phyloP scores from a whole-genome alignment of 2,888 invertebrate genomes.

The Cephus pulcher region DNA sequence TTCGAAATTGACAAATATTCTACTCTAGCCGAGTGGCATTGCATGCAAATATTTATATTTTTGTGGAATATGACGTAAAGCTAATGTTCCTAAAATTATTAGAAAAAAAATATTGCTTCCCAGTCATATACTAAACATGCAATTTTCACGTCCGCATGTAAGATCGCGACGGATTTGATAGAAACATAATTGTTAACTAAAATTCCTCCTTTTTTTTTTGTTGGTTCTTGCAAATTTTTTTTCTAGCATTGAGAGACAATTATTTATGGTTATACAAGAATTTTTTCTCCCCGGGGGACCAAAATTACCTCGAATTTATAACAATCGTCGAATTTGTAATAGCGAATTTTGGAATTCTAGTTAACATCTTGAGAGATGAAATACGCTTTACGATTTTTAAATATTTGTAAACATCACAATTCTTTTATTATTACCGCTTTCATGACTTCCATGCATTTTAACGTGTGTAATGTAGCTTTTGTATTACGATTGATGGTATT shows the following conservation, averaged over 20 bases:
- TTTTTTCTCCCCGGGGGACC: neutral
- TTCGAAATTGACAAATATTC: neutral
- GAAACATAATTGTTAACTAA: neutral
- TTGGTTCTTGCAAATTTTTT: neutral
- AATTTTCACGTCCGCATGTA: neutral
- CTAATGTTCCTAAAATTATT: neutral
- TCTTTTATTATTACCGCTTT: neutral
- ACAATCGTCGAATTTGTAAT: neutral
- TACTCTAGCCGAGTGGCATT: neutral
- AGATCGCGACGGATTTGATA: neutral
- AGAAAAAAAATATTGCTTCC: neutral
- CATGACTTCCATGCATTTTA: conserved; percentile 1
- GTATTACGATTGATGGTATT: neutral
- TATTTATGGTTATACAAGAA: neutral
- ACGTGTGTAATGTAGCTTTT: conserved; percentile 2
- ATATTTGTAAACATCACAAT: neutral
- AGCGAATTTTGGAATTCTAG: neutral
- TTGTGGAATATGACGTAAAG: neutral
- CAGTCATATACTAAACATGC: neutral
- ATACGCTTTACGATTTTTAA: neutral
- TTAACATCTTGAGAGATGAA: neutral
- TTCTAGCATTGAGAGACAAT: neutral
- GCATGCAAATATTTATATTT: neutral
- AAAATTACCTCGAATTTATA: neutral
- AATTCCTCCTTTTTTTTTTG: neutral